These are phyloP conservation scores for Psix sp. DNA, from an alignment of 1,140 invertebrate species.

Conservation along the genomic window DNA sequence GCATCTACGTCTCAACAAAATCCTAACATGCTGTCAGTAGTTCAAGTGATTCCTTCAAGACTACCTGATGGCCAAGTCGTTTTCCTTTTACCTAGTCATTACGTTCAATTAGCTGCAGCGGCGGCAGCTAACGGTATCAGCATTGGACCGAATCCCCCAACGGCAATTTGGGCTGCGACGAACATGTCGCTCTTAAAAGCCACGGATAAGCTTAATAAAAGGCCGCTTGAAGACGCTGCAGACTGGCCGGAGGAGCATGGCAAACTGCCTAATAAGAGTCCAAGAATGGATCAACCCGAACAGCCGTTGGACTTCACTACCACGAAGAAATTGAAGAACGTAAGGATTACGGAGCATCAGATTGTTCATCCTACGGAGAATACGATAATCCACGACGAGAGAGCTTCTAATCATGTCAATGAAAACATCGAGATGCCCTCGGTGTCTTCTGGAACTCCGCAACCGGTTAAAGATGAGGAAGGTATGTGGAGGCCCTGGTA, in stretches of 20 bases:
- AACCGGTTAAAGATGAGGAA: constrained; percentile 72
- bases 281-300: constrained; percentile 69
- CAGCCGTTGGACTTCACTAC: constrained; percentile 74
- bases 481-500: constrained; percentile 77
- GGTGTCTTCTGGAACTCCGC: constrained; percentile 63
- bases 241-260: constrained; percentile 61
- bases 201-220: constrained; percentile 73
- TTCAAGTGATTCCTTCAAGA: constrained; percentile 77
- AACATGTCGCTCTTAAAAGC: constrained; percentile 75
- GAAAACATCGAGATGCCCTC: constrained; percentile 64
- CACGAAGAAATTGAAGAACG: constrained; percentile 67
- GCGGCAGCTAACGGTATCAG: constrained; percentile 74
- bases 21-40: constrained; percentile 73
- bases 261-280: constrained; percentile 62
- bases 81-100: constrained; percentile 78
- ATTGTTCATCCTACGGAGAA: constrained; percentile 57
- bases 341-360: constrained; percentile 56
- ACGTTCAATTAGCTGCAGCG: constrained; percentile 77
- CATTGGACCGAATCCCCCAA: constrained; percentile 74
- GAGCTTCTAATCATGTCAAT: constrained; percentile 65
- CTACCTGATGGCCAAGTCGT: constrained; percentile 79
- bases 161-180: constrained; percentile 74
- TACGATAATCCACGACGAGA: constrained; percentile 64
- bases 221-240: constrained; percentile 67
- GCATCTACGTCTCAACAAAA: constrained; percentile 70